phyloP scores from a whole-genome alignment of 2,113 vertebrate genomes.

The Dicrurus megarhynchus region DNA sequence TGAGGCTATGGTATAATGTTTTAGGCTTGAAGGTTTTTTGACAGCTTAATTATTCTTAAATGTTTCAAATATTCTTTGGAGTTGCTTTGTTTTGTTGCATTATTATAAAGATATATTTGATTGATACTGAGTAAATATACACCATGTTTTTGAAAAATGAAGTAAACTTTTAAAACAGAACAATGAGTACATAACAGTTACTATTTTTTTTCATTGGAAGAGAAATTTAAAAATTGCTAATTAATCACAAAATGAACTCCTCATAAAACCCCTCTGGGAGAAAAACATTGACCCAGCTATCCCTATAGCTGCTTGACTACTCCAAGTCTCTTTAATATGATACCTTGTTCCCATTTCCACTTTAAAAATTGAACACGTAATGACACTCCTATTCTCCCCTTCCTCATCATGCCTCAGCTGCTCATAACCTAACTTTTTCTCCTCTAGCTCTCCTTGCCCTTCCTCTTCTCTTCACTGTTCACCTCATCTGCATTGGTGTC shows the following conservation, averaged over 20 bases:
- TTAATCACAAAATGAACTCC: not conserved
- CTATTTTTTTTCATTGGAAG: not conserved
- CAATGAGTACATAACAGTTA: not conserved
- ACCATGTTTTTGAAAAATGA: not conserved
- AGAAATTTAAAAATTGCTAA: not conserved
- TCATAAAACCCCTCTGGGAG: not conserved
- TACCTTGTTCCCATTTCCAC: not conserved
- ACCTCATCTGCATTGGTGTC: slow-evolving; percentile 49
- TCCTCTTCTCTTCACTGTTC: slow-evolving; percentile 21
- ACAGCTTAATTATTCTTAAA: not conserved
- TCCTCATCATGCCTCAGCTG: not conserved
- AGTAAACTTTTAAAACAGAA: not conserved
- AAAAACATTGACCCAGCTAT: not conserved
- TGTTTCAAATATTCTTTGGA: not conserved
- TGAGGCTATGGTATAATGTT: not conserved
- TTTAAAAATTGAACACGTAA: not conserved
- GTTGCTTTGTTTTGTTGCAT: not conserved
- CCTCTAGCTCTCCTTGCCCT: slow-evolving; percentile 17
- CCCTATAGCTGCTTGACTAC: not conserved
- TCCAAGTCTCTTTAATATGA: not conserved
- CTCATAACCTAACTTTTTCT: slow-evolving; percentile 22
- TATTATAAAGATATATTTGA: not conserved
- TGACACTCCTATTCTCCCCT: not conserved
- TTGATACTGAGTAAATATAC: not conserved
- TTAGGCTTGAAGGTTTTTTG: not conserved